Conservation (phyloP, 1,140 invertebrate species). For the Bradysia coprophila region DNA sequence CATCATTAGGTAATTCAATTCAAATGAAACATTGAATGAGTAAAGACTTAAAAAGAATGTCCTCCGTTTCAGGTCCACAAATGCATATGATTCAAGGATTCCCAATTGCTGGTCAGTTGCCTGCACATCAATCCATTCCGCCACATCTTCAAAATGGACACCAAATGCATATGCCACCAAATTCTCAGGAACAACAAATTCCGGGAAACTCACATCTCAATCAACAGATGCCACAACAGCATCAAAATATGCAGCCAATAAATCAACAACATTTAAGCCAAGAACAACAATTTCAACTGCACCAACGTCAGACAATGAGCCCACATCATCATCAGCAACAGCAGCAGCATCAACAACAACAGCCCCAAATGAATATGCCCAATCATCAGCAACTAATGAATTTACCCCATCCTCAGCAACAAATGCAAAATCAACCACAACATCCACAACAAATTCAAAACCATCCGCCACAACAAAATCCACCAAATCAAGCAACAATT, state of each 20-base stretch:
- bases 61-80: no score
- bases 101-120: not conserved
- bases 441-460: conserved; percentile 16
- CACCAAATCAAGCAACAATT: not conserved
- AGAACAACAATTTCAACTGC: conserved; percentile 5
- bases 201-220: no score
- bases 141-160: not conserved
- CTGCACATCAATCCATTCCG: not conserved
- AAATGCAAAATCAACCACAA: conserved; percentile 9
- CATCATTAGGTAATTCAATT: not conserved
- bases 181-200: not conserved
- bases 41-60: no score
- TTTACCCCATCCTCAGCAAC: not conserved
- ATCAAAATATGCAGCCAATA: conserved; percentile 5
- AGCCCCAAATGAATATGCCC: conserved; percentile 6
- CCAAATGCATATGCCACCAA: not conserved
- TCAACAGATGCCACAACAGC: conserved; percentile 6
- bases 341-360: conserved; percentile 9
- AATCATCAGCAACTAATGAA: conserved; percentile 5
- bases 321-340: conserved; percentile 7
- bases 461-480: not conserved
- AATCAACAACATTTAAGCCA: not conserved
- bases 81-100: not conserved
- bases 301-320: conserved; percentile 2
- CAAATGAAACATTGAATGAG: no score